Evolutionary conservation across 2,113 vertebrate species (phyloP).

Genomic region (Pagrus major): DNA sequence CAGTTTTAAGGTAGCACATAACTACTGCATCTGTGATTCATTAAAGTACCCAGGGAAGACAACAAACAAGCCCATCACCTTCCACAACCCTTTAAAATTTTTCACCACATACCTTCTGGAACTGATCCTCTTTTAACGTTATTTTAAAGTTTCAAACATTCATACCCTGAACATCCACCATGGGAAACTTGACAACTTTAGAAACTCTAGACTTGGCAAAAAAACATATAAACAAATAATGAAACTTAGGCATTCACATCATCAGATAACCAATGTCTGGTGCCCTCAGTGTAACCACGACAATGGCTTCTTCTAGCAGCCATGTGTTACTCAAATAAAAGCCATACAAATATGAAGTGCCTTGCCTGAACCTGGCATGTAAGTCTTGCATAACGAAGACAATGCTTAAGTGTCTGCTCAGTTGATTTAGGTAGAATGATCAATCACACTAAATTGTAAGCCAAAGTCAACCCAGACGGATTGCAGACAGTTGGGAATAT

Average conservation of each 20-base stretch:
- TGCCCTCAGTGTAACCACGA: background rate
- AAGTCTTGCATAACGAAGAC: background rate
- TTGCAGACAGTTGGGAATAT: background rate
- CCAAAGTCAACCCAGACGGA: background rate
- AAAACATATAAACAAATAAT: background rate
- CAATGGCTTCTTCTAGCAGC: background rate
- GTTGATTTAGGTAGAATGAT: background rate
- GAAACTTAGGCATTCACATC: background rate
- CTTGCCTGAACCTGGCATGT: background rate
- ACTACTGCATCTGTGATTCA: background rate
- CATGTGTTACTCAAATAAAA: background rate
- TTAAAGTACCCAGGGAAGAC: background rate
- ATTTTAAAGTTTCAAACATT: slow-evolving; percentile 4
- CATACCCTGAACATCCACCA: background rate
- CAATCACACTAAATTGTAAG: background rate
- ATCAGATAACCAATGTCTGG: background rate
- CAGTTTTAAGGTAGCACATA: background rate
- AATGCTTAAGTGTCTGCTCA: background rate
- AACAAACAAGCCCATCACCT: background rate
- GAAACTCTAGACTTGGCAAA: background rate
- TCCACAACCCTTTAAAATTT: background rate
- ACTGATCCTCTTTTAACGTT: background rate
- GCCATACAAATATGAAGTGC: background rate
- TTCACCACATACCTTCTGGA: background rate
- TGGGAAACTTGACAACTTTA: background rate